Evolutionary conservation across 2,797 vertebrate species (phyloP).

Genomic region (Ispidina lecontei): DNA sequence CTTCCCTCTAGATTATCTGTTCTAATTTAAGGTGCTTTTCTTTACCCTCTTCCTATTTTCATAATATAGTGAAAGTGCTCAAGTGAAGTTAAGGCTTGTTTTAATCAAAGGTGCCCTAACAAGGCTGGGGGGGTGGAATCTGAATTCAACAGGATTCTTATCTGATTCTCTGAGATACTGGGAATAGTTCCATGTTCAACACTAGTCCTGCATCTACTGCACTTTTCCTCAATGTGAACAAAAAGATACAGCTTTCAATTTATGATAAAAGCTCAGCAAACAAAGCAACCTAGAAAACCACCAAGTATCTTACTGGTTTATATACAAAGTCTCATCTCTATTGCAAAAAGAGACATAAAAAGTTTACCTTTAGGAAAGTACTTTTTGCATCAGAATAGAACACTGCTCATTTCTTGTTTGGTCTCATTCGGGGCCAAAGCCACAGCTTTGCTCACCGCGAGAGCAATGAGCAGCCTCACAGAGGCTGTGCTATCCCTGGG

Average conservation of each 20-base stretch:
- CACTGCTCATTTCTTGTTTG: background rate
- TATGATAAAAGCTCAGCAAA: background rate
- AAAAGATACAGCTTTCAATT: background rate
- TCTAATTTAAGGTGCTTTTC: conserved; percentile 9
- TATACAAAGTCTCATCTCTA: background rate
- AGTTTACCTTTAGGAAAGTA: background rate
- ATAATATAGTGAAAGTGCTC: background rate
- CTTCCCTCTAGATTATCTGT: background rate
- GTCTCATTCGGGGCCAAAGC: background rate
- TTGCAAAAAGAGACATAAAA: background rate
- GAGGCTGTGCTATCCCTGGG: fast-evolving
- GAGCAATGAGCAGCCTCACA: fast-evolving
- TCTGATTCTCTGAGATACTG: background rate
- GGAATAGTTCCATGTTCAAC: background rate
- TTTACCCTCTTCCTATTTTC: background rate
- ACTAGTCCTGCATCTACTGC: background rate
- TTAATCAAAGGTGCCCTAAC: background rate
- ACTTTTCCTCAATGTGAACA: background rate
- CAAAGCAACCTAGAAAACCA: background rate
- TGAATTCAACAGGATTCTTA: background rate
- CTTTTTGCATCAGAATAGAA: background rate
- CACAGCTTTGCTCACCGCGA: fast-evolving
- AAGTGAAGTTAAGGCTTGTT: background rate
- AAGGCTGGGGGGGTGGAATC: no score
- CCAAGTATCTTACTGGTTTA: background rate